phyloP scores from a whole-genome alignment of 2,888 invertebrate genomes.

The Theretra japonica region DNA sequence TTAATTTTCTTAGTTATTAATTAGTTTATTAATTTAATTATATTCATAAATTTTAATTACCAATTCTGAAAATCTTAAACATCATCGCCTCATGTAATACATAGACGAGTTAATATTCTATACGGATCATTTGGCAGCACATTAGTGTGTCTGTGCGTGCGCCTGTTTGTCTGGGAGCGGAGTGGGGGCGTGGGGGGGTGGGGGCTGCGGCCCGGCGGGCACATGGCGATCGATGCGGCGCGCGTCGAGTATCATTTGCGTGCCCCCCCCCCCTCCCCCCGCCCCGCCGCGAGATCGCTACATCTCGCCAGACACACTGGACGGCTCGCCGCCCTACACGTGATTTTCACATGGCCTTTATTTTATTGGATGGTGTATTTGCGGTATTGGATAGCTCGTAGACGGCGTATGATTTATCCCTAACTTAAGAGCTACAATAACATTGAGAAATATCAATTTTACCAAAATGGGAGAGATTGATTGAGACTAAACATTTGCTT shows the following conservation, averaged over 20 bases:
- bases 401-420: not conserved
- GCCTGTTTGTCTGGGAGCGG: conserved; percentile 53
- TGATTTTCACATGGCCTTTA: conserved; percentile 47
- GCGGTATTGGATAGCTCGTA: not conserved
- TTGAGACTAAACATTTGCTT: too few relatives aligned
- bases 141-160: conserved; percentile 70
- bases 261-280: conserved; percentile 56
- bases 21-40: not conserved
- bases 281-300: conserved; percentile 39
- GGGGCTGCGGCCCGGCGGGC: conserved; percentile 63
- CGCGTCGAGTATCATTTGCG: conserved; percentile 80
- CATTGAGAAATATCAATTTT: too few relatives aligned
- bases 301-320: conserved; percentile 40
- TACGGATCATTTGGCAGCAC: conserved; percentile 81
- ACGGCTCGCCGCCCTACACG: conserved; percentile 40
- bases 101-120: conserved; percentile 42
- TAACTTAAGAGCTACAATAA: too few relatives aligned
- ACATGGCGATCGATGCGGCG: conserved; percentile 78
- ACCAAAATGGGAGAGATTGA: too few relatives aligned
- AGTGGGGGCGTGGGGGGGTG: conserved; percentile 45
- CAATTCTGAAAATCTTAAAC: not conserved
- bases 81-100: not conserved
- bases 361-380: conserved; percentile 7
- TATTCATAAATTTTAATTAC: not conserved
- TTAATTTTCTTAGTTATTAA: conserved; percentile 9